These are phyloP conservation scores for Chamaetylas fuelleborni DNA, from an alignment of 2,113 vertebrate genomes.

Conservation along the genomic window DNA sequence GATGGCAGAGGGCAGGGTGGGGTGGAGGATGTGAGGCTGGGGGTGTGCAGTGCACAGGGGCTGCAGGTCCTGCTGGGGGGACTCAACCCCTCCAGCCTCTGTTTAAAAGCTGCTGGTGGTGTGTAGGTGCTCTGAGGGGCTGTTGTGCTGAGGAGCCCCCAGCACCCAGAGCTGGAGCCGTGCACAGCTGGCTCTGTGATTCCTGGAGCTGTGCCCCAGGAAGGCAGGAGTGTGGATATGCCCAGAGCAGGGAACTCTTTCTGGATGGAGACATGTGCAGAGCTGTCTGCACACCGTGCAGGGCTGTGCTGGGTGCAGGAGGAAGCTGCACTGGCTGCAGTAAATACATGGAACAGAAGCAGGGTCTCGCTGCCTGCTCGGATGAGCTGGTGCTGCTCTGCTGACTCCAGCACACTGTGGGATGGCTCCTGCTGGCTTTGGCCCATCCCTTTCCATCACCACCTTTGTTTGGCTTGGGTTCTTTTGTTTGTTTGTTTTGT, in stretches of 20 bases:
- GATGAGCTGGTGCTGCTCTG: not conserved
- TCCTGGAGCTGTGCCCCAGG: not conserved
- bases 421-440: not conserved
- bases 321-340: not conserved
- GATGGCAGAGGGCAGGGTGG: not conserved
- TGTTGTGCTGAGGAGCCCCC: not conserved
- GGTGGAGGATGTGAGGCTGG: not conserved
- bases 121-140: not conserved
- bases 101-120: not conserved
- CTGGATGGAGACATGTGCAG: not conserved
- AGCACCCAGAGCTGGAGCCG: not conserved
- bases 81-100: not conserved
- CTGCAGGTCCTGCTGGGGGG: not conserved
- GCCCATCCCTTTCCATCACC: not conserved
- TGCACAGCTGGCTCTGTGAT: accelerated
- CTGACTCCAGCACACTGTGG: constrained; percentile 11
- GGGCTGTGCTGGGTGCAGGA: not conserved
- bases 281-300: not conserved
- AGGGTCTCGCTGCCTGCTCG: not conserved
- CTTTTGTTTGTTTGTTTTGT: not conserved
- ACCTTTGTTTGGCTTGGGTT: not conserved
- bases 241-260: not conserved
- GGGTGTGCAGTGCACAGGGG: not conserved
- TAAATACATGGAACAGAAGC: not conserved
- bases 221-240: accelerated